Percentiles rank a stretch among this genome's conserved stretches.
phyloP scores from a whole-genome alignment of 2,888 invertebrate species.

The Andrena dorsata region DNA sequence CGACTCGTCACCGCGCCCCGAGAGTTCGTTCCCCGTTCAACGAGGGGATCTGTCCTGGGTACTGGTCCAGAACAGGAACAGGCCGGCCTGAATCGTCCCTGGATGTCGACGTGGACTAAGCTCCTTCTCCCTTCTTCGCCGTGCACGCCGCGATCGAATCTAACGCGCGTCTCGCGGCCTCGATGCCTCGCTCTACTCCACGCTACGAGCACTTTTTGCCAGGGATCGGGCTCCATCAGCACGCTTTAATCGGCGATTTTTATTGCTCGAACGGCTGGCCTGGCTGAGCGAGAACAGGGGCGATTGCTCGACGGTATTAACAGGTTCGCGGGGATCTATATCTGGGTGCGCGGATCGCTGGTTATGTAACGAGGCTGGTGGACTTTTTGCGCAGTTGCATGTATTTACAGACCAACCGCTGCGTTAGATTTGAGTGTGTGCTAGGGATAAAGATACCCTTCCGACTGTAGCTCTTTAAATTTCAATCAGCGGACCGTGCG shows the following conservation, averaged over 20 bases:
- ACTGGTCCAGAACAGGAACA: conserved; percentile 68
- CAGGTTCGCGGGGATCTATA: conserved; percentile 4
- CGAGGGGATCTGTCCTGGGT: conserved; percentile 59
- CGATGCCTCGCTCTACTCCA: background rate
- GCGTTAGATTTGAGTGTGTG: too few relatives aligned
- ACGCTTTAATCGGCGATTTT: conserved; percentile 6
- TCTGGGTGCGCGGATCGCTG: background rate
- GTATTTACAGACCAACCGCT: too few relatives aligned
- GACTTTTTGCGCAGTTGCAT: background rate
- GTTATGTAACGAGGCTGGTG: conserved; percentile 1
- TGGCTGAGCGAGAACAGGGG: background rate
- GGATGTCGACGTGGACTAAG: conserved; percentile 38
- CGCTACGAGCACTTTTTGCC: background rate
- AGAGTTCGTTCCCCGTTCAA: conserved; percentile 70
- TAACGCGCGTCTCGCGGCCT: conserved; percentile 1
- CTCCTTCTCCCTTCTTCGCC: background rate
- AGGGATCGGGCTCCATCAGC: background rate
- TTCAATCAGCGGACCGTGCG: too few relatives aligned
- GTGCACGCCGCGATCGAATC: conserved; percentile 18
- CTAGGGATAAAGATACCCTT: too few relatives aligned
- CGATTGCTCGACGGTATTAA: background rate
- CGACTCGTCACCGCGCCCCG: conserved; percentile 60
- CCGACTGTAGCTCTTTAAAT: too few relatives aligned
- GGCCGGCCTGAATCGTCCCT: conserved; percentile 46
- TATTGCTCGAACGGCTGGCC: background rate